Evolutionary conservation across 2,113 vertebrate genomes (phyloP).

Genomic region (Brachypteracias leptosomus): DNA sequence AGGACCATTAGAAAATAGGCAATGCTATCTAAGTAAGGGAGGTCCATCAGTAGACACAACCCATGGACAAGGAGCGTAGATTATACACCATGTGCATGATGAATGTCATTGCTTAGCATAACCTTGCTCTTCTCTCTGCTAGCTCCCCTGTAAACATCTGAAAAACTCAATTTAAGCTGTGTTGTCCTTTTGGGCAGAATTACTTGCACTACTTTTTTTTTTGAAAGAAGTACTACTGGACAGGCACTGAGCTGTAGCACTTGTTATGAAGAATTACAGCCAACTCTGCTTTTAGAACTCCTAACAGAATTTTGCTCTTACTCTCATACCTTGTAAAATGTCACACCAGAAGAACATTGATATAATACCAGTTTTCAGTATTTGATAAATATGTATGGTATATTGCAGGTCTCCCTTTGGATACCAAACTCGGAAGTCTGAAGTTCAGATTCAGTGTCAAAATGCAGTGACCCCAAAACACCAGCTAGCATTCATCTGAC

Average conservation of each 20-base stretch:
- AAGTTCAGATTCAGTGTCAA: not conserved
- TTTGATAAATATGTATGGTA: not conserved
- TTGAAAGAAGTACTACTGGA: not conserved
- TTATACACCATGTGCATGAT: fast-evolving
- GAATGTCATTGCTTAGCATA: not conserved
- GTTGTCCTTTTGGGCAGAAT: not conserved
- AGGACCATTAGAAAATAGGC: not conserved
- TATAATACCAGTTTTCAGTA: not conserved
- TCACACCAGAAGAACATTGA: not conserved
- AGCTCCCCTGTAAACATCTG: not conserved
- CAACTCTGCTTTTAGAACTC: not conserved
- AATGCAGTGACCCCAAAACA: not conserved
- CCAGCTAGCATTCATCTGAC: not conserved
- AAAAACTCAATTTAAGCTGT: not conserved
- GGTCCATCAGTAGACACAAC: not conserved
- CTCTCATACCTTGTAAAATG: not conserved
- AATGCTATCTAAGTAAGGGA: fast-evolving
- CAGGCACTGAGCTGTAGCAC: not conserved
- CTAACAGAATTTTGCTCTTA: not conserved
- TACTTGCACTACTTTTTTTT: not conserved
- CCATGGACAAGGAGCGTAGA: fast-evolving
- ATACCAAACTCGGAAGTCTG: not conserved
- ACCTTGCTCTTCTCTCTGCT: not conserved
- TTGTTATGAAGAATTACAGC: no score
- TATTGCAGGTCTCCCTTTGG: not conserved